phyloP scores from a whole-genome alignment of 2,113 vertebrate species.

The Forbesichthys agassizii region DNA sequence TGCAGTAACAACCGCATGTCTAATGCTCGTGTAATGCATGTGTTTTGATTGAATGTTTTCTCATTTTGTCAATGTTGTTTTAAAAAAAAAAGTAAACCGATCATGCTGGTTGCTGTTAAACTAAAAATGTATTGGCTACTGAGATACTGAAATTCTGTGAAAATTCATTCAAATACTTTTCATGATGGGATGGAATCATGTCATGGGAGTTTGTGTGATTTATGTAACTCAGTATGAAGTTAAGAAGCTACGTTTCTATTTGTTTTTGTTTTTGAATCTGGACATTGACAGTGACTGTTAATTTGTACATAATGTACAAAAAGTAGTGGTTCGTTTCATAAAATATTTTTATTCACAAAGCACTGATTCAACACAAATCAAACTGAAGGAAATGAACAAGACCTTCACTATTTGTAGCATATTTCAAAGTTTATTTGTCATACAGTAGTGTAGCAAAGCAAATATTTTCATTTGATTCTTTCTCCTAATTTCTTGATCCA shows the following conservation, averaged over 20 bases:
- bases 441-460: conserved; percentile 15
- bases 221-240: conserved; percentile 18
- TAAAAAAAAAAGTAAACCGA: background rate
- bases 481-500: conserved; percentile 21
- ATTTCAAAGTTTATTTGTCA: conserved; percentile 3
- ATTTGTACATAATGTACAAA: conserved; percentile 23
- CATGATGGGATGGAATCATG: no score
- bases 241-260: conserved; percentile 9
- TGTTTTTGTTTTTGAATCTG: background rate
- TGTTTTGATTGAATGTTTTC: background rate
- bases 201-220: conserved; percentile 1
- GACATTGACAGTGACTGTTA: background rate
- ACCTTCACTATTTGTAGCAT: background rate
- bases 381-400: background rate
- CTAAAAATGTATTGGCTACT: conserved; percentile 43
- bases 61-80: conserved; percentile 17
- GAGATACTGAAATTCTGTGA: conserved; percentile 1
- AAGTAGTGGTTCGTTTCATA: conserved; percentile 7
- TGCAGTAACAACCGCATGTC: background rate
- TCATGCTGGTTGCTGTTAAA: conserved; percentile 38
- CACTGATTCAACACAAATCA: conserved; percentile 38
- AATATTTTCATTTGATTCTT: conserved; percentile 29
- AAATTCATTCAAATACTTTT: conserved; percentile 7
- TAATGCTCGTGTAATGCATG: background rate
- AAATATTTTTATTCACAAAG: conserved; percentile 34